A percentile compares a stretch with the other conserved stretches of the same genome.
Evolutionary conservation across 2,113 vertebrate species (phyloP).

Genomic region (Globicephala melas): DNA sequence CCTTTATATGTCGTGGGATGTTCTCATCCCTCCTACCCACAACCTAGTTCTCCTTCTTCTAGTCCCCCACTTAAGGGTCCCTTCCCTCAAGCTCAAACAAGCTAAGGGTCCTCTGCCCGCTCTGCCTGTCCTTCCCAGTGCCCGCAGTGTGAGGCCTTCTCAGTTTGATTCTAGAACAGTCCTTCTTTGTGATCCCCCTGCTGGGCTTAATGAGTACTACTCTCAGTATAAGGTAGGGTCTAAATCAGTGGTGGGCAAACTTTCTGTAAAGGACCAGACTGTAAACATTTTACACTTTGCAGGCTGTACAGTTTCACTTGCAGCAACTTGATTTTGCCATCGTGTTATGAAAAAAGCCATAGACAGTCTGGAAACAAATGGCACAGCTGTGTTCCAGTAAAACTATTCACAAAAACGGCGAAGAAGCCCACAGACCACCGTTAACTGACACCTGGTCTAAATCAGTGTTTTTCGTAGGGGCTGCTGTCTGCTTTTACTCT

Average conservation of each 20-base stretch:
- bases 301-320: not conserved
- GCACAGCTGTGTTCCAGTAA: not conserved
- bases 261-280: not conserved
- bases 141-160: not conserved
- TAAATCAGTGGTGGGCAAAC: not conserved
- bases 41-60: not conserved
- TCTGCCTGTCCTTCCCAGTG: not conserved
- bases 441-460: not conserved
- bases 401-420: not conserved
- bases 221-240: not conserved
- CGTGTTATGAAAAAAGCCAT: not conserved
- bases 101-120: not conserved
- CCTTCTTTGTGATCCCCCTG: not conserved
- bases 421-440: not conserved
- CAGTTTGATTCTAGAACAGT: not conserved
- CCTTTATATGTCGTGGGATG: not conserved
- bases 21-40: not conserved
- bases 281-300: not conserved
- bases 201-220: not conserved
- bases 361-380: not conserved
- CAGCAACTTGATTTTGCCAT: not conserved
- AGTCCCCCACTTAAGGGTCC: not conserved
- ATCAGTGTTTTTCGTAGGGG: not conserved
- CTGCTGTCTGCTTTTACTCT: not conserved
- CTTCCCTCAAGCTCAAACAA: not conserved